phyloP scores from a whole-genome alignment of 2,113 vertebrate genomes.

The Labeo catla region DNA sequence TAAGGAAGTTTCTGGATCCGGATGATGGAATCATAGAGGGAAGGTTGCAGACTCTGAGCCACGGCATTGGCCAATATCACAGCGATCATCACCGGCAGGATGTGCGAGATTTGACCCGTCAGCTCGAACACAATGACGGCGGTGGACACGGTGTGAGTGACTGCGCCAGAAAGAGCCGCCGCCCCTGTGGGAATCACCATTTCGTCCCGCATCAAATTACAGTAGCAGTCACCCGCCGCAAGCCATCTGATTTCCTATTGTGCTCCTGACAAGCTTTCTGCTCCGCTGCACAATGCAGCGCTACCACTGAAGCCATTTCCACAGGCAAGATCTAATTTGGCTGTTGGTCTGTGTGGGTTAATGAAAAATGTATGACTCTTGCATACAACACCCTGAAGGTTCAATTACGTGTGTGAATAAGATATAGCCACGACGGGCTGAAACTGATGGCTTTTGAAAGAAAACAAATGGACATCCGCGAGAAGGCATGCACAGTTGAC shows the following conservation, averaged over 20 bases:
- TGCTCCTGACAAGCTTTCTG: conserved; percentile 46
- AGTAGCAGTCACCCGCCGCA: conserved; percentile 25
- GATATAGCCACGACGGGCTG: conserved; percentile 31
- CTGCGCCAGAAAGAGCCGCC: conserved; percentile 89
- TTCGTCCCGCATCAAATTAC: conserved; percentile 38
- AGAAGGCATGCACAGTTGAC: not conserved
- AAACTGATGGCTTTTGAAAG: conserved; percentile 45
- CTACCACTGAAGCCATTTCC: conserved; percentile 58
- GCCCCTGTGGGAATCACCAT: conserved; percentile 77
- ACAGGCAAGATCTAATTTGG: conserved; percentile 58
- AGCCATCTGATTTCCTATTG: conserved; percentile 57
- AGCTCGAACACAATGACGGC: conserved; percentile 98
- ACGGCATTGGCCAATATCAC: conserved; percentile 97
- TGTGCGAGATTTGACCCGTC: conserved; percentile 97
- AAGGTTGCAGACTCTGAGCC: conserved; percentile 95
- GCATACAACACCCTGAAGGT: conserved; percentile 50
- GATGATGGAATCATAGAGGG: conserved; percentile 98
- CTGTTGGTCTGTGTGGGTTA: conserved; percentile 39
- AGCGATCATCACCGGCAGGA: conserved; percentile 97
- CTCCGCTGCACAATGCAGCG: conserved; percentile 42
- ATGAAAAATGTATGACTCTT: conserved; percentile 53
- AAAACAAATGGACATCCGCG: conserved; percentile 27
- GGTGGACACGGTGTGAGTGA: conserved; percentile 98
- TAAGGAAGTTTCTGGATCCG: conserved; percentile 98
- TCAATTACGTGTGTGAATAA: conserved; percentile 50